Evolutionary conservation across 2,113 vertebrate species (phyloP).

Genomic region (Gobius niger): DNA sequence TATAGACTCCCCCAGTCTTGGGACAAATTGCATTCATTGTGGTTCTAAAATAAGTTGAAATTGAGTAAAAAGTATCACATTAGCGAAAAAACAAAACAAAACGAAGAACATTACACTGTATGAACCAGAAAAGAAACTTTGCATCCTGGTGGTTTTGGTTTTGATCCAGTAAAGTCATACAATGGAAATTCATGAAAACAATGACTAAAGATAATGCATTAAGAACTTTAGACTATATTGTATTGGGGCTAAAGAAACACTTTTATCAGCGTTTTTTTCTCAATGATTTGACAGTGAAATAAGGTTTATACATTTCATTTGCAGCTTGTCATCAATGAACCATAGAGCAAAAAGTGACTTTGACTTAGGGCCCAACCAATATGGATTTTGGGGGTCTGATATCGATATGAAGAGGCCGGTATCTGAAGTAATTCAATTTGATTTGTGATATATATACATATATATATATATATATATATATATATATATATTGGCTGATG

Average conservation of each 20-base stretch:
- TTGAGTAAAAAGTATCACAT: neutral
- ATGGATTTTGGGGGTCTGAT: no score
- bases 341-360: slow-evolving; percentile 20
- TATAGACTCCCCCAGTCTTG: neutral
- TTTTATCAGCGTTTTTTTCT: neutral
- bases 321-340: neutral
- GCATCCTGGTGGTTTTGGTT: slow-evolving; percentile 23
- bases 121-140: slow-evolving; percentile 28
- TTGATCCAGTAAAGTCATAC: slow-evolving; percentile 13
- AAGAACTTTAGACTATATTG: neutral
- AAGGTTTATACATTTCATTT: neutral
- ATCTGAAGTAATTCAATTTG: no score
- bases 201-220: neutral
- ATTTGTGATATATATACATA: no score
- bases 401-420: no score
- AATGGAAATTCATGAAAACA: slow-evolving; percentile 28
- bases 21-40: neutral
- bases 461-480: no score
- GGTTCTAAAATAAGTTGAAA: neutral
- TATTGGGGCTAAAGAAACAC: neutral
- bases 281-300: slow-evolving; percentile 4
- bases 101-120: slow-evolving; percentile 11
- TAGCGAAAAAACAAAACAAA: slow-evolving; percentile 11
- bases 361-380: no score
- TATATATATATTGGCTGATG: no score